Evolutionary conservation across 2,888 invertebrate genomes (phyloP), one percentile per base, ranked within the genome.

Genomic region (Esperia sulphurella): DNA sequence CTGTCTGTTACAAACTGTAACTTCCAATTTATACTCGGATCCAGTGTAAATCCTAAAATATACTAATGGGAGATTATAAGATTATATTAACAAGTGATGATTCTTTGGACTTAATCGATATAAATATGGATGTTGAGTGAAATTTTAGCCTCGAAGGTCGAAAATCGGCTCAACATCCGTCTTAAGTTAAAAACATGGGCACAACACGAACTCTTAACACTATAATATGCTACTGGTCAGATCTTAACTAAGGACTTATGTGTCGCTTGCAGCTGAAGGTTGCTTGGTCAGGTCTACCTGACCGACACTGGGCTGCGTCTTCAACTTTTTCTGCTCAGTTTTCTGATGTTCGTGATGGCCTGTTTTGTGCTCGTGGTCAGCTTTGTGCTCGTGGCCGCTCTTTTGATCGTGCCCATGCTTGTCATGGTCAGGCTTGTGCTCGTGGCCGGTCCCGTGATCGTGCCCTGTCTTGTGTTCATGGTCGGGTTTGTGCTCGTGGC

Each of bases 281-380:
- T 87, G 87, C 51, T 90, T 91, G 53, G 92, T 91, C 48, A 93
- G 82, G 65, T 93, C 92, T 49, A 91, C 75, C 63, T 93, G 92
- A 31, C 91, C 86, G 4, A 92, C 75, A 61, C 87, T 84, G 31
- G 78, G 75, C 54, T 87, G 86, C 10, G 79, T 62, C 63, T 85
- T 86, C 59, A 87, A 64, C 54, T 81, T 83, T 44, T 81, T 80
- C 44, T 54, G 52, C 29, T 49, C 46, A 13, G 38, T 43, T 14
- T 52, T 47, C 21, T 52, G 53, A 3, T 52, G 47, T 49, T 21
- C 21, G 21, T 21, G 21, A 21, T 21, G 21, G 40, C 56, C 21
- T 50, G 43, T 5, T 51, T 45, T 13, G 54, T 50, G 52, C 5
- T 12, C 41, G 5, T 21, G 21, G 21, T 21, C 21, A 33, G 59